Evolutionary conservation across 2,797 vertebrate genomes (phyloP).

Genomic region (Allobates femoralis): DNA sequence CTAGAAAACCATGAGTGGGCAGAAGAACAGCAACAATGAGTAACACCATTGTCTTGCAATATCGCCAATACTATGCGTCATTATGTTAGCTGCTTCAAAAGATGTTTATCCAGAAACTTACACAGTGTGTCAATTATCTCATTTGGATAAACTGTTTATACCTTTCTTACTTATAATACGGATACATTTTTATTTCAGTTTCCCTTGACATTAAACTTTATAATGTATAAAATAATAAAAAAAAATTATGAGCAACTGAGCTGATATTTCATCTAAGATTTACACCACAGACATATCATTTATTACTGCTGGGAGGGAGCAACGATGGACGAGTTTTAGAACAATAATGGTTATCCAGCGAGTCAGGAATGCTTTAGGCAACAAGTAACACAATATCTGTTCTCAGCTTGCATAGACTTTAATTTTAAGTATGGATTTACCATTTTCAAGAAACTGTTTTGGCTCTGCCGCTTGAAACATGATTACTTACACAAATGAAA

Average conservation of each 20-base stretch:
- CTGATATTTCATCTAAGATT: constrained; percentile 53
- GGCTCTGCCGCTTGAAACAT: constrained; percentile 39
- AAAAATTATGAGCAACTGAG: constrained; percentile 33
- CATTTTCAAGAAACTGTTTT: constrained; percentile 49
- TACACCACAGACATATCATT: constrained; percentile 53
- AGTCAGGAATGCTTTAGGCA: constrained; percentile 73
- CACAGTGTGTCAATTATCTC: not conserved
- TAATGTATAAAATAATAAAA: constrained; percentile 28
- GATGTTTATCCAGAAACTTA: constrained; percentile 25
- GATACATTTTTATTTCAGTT: constrained; percentile 9
- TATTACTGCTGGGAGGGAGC: constrained; percentile 60
- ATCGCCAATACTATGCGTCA: constrained; percentile 4
- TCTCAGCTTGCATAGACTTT: constrained; percentile 64
- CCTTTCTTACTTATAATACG: constrained; percentile 17
- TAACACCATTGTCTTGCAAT: not conserved
- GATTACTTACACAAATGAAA: constrained; percentile 58
- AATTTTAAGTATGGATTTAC: constrained; percentile 62
- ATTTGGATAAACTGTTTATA: not conserved
- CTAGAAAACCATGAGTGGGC: not conserved
- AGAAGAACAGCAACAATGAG: not conserved
- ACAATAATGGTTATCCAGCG: constrained; percentile 68
- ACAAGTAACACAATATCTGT: constrained; percentile 67
- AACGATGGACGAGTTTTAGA: constrained; percentile 69
- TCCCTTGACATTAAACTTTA: constrained; percentile 28
- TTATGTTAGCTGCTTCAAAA: not conserved